These are phyloP conservation scores for Cantharis rufa DNA, from an alignment of 2,888 invertebrate genomes.

Conservation along the genomic window DNA sequence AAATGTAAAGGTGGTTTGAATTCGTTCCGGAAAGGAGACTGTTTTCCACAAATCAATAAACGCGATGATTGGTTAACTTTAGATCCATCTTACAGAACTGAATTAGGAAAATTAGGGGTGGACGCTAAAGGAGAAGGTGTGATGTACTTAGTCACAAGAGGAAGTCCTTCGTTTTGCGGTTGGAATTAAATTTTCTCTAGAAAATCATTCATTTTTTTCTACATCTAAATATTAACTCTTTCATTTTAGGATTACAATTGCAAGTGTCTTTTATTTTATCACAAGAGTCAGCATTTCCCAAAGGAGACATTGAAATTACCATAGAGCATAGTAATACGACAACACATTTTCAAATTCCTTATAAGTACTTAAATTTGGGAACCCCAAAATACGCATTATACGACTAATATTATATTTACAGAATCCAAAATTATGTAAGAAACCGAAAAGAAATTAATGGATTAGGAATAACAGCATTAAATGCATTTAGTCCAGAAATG, in stretches of 20 bases:
- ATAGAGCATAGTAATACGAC: constrained; percentile 52
- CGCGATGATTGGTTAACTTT: constrained; percentile 45
- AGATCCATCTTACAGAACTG: constrained; percentile 41
- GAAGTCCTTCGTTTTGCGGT: constrained; percentile 61
- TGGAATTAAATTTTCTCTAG: constrained; percentile 32
- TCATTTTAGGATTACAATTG: constrained; percentile 57
- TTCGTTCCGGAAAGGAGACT: constrained; percentile 59
- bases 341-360: constrained; percentile 55
- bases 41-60: constrained; percentile 56
- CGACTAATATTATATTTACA: neutral
- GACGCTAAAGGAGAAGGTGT: constrained; percentile 57
- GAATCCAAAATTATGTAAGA: neutral
- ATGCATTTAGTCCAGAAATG: constrained; percentile 42
- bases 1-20: constrained; percentile 59
- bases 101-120: constrained; percentile 52
- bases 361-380: constrained; percentile 55
- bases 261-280: constrained; percentile 58
- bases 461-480: constrained; percentile 51
- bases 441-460: constrained; percentile 37
- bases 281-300: constrained; percentile 52
- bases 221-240: neutral
- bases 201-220: neutral
- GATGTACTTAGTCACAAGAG: constrained; percentile 61
- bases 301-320: constrained; percentile 56
- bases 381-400: neutral